Base-by-base conservation (phyloP, 2,113 vertebrate genomes). In the Bufo bufo region DNA sequence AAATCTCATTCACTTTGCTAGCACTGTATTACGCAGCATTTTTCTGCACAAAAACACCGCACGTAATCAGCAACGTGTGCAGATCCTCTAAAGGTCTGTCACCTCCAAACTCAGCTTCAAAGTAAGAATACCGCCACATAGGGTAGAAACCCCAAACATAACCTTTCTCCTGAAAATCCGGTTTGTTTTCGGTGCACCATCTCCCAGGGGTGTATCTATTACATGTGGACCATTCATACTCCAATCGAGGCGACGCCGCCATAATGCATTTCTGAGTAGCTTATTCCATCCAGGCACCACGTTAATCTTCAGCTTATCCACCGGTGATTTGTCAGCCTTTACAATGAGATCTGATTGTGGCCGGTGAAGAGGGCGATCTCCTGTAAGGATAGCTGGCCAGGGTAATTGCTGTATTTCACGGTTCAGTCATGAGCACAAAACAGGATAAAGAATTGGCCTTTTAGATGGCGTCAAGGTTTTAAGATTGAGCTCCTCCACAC, bases 331-430 rank as follows among this genome's bases (percentile, higher is more conserved):
- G 19, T 58, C 12, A 79, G n/a, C 10, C 20, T 56, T 56, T 58
- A 33, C 20, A 23, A 58, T 16, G 43, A 79, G 49, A 75, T 47
- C 14, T 6, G 72, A 33, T 79, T 33, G 54, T 58, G 52, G 50
- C 52, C n/a, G 6, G 52, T 79, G 50, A 56, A 79, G 77, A 79
- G 77, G 52, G 50, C 77, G 17, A 33, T 56, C 52, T 43, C n/a
- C 52, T 10, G n/a, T 43, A 33, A 79, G 77, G 77, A 33, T 58
- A 58, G 77, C 52, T 33, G 77, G n/a, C n/a, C 77, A 43, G 77
- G 77, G 77, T 79, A 79, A 79, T 79, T 9, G 58, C 19, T 56
- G 77, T 58, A 79, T 79, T 79, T 79, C 52, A 79, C n/a, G 77
- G 77, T 33, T 56, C 77, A 79, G 52, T 58, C 52, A 33, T 6